These are phyloP conservation scores for Willowsia nigromaculata DNA, from an alignment of 2,888 invertebrate genomes.

Conservation along the genomic window DNA sequence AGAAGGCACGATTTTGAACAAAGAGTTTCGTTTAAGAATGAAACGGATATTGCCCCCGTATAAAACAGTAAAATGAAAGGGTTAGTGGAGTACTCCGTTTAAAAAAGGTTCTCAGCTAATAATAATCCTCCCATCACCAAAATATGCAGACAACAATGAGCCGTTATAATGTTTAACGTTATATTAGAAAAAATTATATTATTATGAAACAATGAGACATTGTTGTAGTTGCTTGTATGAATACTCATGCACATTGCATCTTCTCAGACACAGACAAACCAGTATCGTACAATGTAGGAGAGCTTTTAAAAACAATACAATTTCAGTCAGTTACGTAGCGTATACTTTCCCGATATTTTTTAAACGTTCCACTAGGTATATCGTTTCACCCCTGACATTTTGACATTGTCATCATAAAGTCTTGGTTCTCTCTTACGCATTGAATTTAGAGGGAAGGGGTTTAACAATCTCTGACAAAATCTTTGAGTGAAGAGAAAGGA, in stretches of 20 bases:
- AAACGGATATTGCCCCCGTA: slow-evolving; percentile 15
- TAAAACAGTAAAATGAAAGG: slow-evolving; percentile 20
- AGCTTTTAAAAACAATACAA: background rate
- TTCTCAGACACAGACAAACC: too few species aligned
- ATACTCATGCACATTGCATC: too few species aligned
- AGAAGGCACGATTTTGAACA: background rate
- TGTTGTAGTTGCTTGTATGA: background rate
- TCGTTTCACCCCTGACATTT: background rate
- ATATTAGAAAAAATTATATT: background rate
- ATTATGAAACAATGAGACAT: slow-evolving; percentile 5
- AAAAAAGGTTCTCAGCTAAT: too few species aligned
- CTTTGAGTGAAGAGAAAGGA: too few species aligned
- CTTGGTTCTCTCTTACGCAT: background rate
- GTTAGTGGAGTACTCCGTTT: too few species aligned
- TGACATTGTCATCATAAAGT: background rate
- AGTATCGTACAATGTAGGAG: too few species aligned
- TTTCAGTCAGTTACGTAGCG: background rate
- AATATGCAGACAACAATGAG: background rate
- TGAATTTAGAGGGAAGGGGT: too few species aligned
- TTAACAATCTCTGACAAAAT: too few species aligned
- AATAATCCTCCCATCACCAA: too few species aligned
- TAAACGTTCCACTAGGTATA: background rate
- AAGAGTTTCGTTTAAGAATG: background rate
- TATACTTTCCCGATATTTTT: background rate
- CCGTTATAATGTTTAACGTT: background rate